These are phyloP conservation scores for Glossosoma conforme DNA, from an alignment of 1,140 invertebrate species.

Conservation along the genomic window DNA sequence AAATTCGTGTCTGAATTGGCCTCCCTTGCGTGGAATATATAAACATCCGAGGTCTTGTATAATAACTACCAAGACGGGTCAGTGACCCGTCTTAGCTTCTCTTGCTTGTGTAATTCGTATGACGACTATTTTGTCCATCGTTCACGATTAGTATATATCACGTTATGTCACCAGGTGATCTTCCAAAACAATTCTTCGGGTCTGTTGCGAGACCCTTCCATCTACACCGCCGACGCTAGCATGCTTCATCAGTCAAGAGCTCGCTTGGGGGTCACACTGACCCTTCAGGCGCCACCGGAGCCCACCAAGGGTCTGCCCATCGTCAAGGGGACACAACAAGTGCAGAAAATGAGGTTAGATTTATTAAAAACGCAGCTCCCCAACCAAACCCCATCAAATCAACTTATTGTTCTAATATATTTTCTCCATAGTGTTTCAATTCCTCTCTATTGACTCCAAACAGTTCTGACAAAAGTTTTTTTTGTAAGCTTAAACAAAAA, in stretches of 20 bases:
- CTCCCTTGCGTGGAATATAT: too few species aligned
- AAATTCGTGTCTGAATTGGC: too few species aligned
- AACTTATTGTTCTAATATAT: background rate
- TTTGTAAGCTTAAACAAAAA: too few species aligned
- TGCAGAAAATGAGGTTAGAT: conserved; percentile 56
- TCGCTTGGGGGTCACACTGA: conserved; percentile 1
- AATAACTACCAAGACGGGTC: too few species aligned
- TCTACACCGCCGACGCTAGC: conserved; percentile 54
- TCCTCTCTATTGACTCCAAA: too few species aligned
- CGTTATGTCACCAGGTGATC: conserved; percentile 57
- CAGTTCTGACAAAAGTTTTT: too few species aligned
- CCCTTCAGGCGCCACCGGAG: conserved; percentile 32
- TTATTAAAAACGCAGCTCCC: too few species aligned
- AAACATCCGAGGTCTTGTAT: too few species aligned
- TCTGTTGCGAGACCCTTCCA: conserved; percentile 50
- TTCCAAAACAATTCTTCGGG: conserved; percentile 63
- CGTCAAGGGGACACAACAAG: conserved; percentile 47
- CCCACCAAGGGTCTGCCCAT: conserved; percentile 37
- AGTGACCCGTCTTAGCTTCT: too few species aligned
- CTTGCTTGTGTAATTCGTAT: too few species aligned
- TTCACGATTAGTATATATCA: too few species aligned
- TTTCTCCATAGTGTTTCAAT: conserved; percentile 12
- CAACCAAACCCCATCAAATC: background rate
- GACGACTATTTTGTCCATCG: too few species aligned
- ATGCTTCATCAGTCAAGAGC: conserved; percentile 44